These are phyloP conservation scores for Chrysina gloriosa DNA, from an alignment of 2,888 invertebrate species.

Conservation along the genomic window DNA sequence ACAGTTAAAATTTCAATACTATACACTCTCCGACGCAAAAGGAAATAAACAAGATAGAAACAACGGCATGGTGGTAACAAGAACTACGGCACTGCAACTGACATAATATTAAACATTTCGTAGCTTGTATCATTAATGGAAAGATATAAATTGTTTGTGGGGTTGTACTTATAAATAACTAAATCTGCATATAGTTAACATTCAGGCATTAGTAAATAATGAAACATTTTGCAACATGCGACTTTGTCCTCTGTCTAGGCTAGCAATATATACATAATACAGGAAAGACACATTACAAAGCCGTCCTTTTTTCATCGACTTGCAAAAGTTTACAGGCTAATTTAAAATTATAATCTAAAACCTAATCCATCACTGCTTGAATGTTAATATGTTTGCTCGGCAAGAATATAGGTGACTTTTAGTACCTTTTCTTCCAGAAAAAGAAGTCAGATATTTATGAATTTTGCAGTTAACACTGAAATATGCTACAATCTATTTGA, in stretches of 20 bases:
- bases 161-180: neutral
- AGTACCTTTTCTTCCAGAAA: neutral
- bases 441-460: neutral
- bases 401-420: neutral
- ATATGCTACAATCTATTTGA: neutral
- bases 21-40: too few species aligned
- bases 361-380: conserved; percentile 20
- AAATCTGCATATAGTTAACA: neutral
- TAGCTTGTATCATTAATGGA: neutral
- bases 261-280: neutral
- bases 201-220: conserved; percentile 6
- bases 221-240: neutral
- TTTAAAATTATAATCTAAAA: conserved; percentile 30
- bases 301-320: neutral
- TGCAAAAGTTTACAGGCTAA: neutral
- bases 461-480: neutral
- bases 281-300: neutral
- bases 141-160: neutral
- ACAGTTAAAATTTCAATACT: too few species aligned
- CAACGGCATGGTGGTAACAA: neutral
- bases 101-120: neutral
- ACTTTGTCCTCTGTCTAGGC: neutral
- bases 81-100: neutral
- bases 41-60: too few species aligned
- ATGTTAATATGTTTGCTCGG: neutral